Evolutionary conservation across 1,140 invertebrate genomes (phyloP).

Genomic region (Lanistes nyassanus): DNA sequence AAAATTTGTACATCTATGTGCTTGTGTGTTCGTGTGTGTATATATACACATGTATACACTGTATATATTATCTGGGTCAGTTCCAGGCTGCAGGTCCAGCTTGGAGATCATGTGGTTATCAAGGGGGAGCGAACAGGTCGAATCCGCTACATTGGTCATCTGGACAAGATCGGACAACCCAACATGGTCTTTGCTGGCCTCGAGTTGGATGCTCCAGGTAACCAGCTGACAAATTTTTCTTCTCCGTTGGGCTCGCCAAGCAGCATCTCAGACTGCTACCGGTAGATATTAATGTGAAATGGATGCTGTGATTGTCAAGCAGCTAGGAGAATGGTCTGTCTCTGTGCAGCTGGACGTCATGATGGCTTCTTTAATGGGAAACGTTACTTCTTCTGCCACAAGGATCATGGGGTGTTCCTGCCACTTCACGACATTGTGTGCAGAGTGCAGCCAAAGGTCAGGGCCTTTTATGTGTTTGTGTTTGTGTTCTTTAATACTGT

Average conservation of each 20-base stretch:
- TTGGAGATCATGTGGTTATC: slow-evolving; percentile 56
- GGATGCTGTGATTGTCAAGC: no score
- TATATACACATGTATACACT: slow-evolving; percentile 2
- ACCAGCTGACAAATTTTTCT: background rate
- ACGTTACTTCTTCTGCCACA: slow-evolving; percentile 58
- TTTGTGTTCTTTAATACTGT: background rate
- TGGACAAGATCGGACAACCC: slow-evolving; percentile 56
- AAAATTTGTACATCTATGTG: background rate
- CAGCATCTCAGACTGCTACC: background rate
- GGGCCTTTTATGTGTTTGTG: slow-evolving; percentile 3
- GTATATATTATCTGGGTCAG: no score
- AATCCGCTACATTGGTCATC: slow-evolving; percentile 62
- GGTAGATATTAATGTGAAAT: background rate
- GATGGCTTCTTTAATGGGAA: slow-evolving; percentile 59
- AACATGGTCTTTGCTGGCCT: slow-evolving; percentile 58
- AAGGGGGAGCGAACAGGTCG: slow-evolving; percentile 56
- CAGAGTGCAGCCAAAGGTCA: slow-evolving; percentile 54
- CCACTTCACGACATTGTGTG: slow-evolving; percentile 58
- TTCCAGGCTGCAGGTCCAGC: slow-evolving; percentile 51
- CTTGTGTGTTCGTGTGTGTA: background rate
- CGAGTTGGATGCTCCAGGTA: slow-evolving; percentile 58
- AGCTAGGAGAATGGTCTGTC: slow-evolving; percentile 6
- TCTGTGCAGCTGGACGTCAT: slow-evolving; percentile 49
- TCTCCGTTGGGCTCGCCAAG: background rate
- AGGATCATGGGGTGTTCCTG: slow-evolving; percentile 57